Evolutionary conservation across 1,140 invertebrate genomes (phyloP), one percentile per base, ranked within the genome.

Genomic region (Dufourea novaeangliae): DNA sequence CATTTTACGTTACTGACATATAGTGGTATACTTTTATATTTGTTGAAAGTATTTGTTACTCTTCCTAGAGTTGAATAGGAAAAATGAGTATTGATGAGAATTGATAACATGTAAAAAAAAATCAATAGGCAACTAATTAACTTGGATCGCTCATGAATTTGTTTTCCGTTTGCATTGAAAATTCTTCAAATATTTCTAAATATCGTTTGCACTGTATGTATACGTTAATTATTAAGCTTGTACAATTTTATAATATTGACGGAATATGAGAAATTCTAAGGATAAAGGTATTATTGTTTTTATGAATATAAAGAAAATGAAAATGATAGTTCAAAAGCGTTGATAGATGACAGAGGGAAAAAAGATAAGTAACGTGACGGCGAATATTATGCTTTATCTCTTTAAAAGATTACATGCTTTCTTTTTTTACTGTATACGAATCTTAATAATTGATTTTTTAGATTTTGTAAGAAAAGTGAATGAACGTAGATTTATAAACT

Each of bases 1-100:
- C 68, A 85, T 73, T 77, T 84, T 84, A 78, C 72, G 83, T 85
- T 84, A 80, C 76, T 80, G 67, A 54, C 82, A 64, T 70, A 80
- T 84, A 64, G 46, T 83, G 70, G 32, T 72, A 78, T 80, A 84
- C 78, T 84, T 83, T 83, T 80, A 76, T 68, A 84, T 84, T 80
- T 84, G 78, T 84, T 84, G 68, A 73, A 46, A 34, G 39, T 84
- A 72, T 77, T 77, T 66, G 73, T 84, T 84, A 78, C 59, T 59
- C 64, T 69, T 76, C 64, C 44, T 68, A 57, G 52, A 75, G 29
- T 68, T 76, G 46, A 76, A 61, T 59, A 25, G 68, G n/a, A 57
- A 17, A 68, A 59, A 69, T 1, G 20, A 61, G 54, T 69, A 76
- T 76, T 69, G 54, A 69, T 76, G 20, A 61, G 54, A 76, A 76